phyloP scores from a whole-genome alignment of 2,113 vertebrate genomes.

The Tetrao urogallus region DNA sequence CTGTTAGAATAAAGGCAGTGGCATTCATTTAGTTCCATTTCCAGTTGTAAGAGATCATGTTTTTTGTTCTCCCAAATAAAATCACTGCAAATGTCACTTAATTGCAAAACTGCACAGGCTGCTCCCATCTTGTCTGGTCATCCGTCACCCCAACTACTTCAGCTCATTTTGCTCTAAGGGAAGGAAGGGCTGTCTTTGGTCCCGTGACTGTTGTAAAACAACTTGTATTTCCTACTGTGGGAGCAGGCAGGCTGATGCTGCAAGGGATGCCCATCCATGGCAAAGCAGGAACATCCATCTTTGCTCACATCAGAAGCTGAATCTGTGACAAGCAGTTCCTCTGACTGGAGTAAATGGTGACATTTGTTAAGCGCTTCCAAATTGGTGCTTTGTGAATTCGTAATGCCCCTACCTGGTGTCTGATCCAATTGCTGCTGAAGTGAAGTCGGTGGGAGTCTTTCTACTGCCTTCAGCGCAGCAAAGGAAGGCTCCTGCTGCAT shows the following conservation, averaged over 20 bases:
- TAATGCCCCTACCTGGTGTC: rapidly evolving
- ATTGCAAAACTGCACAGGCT: slow-evolving; percentile 3
- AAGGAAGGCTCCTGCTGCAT: neutral
- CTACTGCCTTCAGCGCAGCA: neutral
- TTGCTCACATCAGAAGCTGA: neutral
- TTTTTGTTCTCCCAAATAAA: neutral
- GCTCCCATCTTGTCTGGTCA: neutral
- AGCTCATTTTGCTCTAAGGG: neutral
- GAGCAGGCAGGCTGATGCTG: neutral
- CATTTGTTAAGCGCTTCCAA: neutral
- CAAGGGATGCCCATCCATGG: rapidly evolving
- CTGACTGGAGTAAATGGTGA: neutral
- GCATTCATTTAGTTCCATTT: slow-evolving; percentile 33
- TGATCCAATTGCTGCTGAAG: neutral
- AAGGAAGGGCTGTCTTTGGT: neutral
- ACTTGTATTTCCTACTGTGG: neutral
- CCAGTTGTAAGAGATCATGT: slow-evolving; percentile 15
- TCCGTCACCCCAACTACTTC: neutral
- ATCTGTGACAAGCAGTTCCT: neutral
- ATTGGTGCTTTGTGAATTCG: neutral
- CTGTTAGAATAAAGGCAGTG: slow-evolving; percentile 38
- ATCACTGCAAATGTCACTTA: neutral
- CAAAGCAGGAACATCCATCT: neutral
- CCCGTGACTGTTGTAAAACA: neutral
- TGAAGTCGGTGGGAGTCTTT: neutral